phyloP scores from a whole-genome alignment of 30 jellyfish, hydroid and myxozoan species.

The Aurelia coerulea region DNA sequence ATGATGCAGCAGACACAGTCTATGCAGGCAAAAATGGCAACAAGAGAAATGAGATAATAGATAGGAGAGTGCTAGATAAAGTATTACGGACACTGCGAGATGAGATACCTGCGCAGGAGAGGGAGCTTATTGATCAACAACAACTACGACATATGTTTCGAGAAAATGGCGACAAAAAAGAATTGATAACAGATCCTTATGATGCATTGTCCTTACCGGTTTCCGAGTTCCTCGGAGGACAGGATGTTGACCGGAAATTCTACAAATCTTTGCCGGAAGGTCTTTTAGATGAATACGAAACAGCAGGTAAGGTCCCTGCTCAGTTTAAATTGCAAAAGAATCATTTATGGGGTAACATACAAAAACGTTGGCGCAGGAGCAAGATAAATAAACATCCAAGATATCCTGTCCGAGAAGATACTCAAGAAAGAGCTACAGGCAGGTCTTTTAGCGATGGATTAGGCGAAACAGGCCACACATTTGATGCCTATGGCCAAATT shows the following conservation, averaged over 20 bases:
- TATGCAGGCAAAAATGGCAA: constrained; percentile 6
- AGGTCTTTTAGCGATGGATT: constrained; percentile 37
- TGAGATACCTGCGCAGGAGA: constrained; percentile 35
- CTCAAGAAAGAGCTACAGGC: constrained; percentile 13
- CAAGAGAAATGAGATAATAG: constrained; percentile 10
- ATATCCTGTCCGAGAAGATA: constrained; percentile 1
- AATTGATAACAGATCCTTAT: constrained; percentile 64
- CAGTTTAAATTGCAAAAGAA: constrained; percentile 60
- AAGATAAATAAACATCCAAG: constrained; percentile 34
- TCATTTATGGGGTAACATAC: constrained; percentile 70
- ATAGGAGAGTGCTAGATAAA: background rate
- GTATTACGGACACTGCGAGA: constrained; percentile 21
- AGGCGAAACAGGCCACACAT: constrained; percentile 63
- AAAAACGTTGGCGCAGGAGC: constrained; percentile 73
- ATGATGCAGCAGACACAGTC: background rate
- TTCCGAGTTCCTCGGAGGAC: constrained; percentile 42
- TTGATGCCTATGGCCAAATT: constrained; percentile 81
- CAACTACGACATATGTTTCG: constrained; percentile 5
- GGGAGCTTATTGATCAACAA: constrained; percentile 13
- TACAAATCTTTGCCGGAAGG: constrained; percentile 41
- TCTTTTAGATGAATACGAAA: constrained; percentile 18
- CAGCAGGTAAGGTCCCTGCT: constrained; percentile 22
- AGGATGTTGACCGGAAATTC: constrained; percentile 51
- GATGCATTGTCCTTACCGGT: constrained; percentile 59
- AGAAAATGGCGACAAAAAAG: constrained; percentile 59